These are phyloP conservation scores for Phylloscopus collybita DNA, from an alignment of 2,797 vertebrate genomes.

Conservation along the genomic window DNA sequence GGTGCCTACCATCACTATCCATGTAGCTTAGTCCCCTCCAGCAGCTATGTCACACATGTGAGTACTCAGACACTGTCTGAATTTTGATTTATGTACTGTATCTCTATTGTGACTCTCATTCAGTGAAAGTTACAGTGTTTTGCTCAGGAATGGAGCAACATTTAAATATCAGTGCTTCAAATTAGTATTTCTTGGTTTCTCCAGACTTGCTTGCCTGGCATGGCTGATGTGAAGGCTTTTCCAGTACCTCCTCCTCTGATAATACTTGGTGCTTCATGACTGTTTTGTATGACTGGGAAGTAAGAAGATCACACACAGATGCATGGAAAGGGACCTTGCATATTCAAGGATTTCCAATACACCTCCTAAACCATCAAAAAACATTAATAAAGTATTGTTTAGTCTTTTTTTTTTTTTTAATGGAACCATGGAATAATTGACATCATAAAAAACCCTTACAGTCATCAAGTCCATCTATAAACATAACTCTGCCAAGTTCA, in stretches of 20 bases:
- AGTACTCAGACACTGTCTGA: not conserved
- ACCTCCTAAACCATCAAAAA: not conserved
- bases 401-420: not conserved
- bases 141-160: rapidly evolving
- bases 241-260: not conserved
- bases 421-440: not conserved
- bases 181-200: not conserved
- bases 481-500: not conserved
- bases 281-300: not conserved
- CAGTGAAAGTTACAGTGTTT: not conserved
- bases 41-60: rapidly evolving
- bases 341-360: not conserved
- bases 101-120: not conserved
- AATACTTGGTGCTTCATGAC: not conserved
- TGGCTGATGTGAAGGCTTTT: not conserved
- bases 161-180: not conserved
- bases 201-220: rapidly evolving
- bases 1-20: rapidly evolving
- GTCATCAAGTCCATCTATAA: not conserved
- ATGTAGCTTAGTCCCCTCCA: not conserved
- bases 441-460: rapidly evolving
- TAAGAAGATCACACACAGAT: not conserved
- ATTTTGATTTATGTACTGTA: not conserved
- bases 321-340: rapidly evolving
- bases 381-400: rapidly evolving